A percentile compares a stretch with the other conserved stretches of the same genome.
phyloP scores from a whole-genome alignment of 2,797 vertebrate species.

The Helicolenus hilgendorfi region DNA sequence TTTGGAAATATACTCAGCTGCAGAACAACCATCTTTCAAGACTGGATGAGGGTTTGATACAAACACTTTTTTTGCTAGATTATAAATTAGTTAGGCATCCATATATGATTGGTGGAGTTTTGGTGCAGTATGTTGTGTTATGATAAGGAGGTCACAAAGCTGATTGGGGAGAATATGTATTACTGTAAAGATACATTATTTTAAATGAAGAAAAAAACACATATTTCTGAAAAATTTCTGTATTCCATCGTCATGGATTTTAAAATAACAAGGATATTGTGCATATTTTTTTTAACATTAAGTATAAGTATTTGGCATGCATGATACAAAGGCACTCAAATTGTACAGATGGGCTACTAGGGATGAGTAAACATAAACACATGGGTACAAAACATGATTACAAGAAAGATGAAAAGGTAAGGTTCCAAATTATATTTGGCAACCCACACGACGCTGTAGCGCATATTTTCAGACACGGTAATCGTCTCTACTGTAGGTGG shows the following conservation, averaged over 20 bases:
- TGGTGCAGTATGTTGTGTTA: not conserved
- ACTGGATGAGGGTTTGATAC: too few relatives aligned
- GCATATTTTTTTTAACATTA: constrained; percentile 60
- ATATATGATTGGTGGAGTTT: not conserved
- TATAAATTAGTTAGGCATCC: not conserved
- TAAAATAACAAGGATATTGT: constrained; percentile 72
- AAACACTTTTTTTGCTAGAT: too few relatives aligned
- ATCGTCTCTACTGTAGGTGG: constrained; percentile 21
- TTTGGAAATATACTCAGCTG: not conserved
- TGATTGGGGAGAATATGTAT: not conserved
- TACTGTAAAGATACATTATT: not conserved
- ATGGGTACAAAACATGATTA: constrained; percentile 55
- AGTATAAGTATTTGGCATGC: constrained; percentile 81
- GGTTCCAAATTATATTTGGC: constrained; percentile 20
- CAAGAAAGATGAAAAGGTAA: constrained; percentile 49
- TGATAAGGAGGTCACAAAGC: not conserved
- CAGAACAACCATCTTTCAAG: too few relatives aligned
- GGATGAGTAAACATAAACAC: constrained; percentile 50
- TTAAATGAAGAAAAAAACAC: constrained; percentile 4
- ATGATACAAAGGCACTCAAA: constrained; percentile 84
- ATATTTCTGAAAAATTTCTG: constrained; percentile 69
- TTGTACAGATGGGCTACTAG: constrained; percentile 68
- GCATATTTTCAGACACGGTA: constrained; percentile 32
- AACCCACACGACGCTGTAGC: constrained; percentile 29
- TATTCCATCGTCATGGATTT: constrained; percentile 67